These are phyloP conservation scores for Himalopsyche japonica DNA, from an alignment of 2,888 invertebrate genomes.

Conservation along the genomic window DNA sequence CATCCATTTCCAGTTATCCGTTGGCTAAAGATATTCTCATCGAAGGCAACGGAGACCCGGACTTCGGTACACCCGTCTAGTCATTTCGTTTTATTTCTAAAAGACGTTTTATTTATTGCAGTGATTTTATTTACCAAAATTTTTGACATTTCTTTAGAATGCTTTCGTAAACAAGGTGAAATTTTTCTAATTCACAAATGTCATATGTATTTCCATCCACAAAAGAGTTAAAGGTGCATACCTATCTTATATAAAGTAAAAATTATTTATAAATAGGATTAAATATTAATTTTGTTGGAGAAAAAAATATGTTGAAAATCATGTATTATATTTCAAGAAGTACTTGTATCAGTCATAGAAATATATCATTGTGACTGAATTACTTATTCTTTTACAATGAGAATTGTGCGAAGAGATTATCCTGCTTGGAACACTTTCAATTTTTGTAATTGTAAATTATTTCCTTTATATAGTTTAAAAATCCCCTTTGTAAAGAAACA, in stretches of 20 bases:
- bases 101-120: background rate
- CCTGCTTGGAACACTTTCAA: too few species aligned
- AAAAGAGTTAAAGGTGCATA: background rate
- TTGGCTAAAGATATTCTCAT: slow-evolving; percentile 41
- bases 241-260: background rate
- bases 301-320: background rate
- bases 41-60: slow-evolving; percentile 67
- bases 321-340: background rate
- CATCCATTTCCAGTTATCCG: slow-evolving; percentile 10
- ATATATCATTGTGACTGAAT: too few species aligned
- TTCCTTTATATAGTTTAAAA: too few species aligned
- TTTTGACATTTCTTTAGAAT: background rate
- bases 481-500: too few species aligned
- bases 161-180: background rate
- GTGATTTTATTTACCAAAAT: background rate
- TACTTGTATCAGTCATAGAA: background rate
- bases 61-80: slow-evolving; percentile 70
- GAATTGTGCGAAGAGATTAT: too few species aligned
- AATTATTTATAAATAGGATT: background rate
- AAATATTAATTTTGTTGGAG: background rate
- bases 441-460: too few species aligned
- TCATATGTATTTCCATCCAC: background rate
- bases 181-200: background rate
- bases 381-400: too few species aligned
- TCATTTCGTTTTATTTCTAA: background rate